Conservation (phyloP, 2,797 vertebrate species). For the Smutsia gigantea region DNA sequence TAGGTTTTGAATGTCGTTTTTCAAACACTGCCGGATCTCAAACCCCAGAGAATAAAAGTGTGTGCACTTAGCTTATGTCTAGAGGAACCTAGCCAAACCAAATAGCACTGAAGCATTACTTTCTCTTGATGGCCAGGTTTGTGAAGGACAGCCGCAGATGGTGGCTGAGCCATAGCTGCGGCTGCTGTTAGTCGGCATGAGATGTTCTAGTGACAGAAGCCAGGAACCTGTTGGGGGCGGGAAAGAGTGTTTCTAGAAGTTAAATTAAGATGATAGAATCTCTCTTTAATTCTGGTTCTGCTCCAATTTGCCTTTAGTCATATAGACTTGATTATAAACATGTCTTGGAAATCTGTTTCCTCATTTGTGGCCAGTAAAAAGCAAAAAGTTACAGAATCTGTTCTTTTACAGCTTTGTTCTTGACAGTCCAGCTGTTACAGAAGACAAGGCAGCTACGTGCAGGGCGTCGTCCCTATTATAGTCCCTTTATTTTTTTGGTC, state of each 20-base stretch:
- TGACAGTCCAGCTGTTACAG: neutral
- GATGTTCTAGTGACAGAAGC: conserved; percentile 35
- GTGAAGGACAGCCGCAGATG: conserved; percentile 67
- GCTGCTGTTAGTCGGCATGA: neutral
- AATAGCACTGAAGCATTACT: neutral
- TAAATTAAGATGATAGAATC: conserved; percentile 21
- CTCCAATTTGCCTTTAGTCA: neutral
- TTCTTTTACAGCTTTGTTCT: neutral
- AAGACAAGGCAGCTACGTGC: neutral
- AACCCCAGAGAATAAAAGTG: conserved; percentile 16
- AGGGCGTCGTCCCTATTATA: neutral
- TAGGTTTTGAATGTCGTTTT: conserved; percentile 37
- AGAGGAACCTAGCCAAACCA: conserved; percentile 50
- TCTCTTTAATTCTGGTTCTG: conserved; percentile 28
- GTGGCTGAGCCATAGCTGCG: neutral
- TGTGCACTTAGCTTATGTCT: neutral
- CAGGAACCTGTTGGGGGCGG: neutral
- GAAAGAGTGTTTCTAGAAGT: conserved; percentile 36
- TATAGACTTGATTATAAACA: neutral
- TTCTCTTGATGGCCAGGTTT: neutral
- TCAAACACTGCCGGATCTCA: neutral
- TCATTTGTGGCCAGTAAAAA: conserved; percentile 2
- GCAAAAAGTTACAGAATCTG: neutral
- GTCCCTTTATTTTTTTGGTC: neutral
- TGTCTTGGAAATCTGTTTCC: conserved; percentile 21